These are phyloP conservation scores for Brachionus asplanchnoidis DNA, from an alignment of 1,140 invertebrate species.

Conservation along the genomic window DNA sequence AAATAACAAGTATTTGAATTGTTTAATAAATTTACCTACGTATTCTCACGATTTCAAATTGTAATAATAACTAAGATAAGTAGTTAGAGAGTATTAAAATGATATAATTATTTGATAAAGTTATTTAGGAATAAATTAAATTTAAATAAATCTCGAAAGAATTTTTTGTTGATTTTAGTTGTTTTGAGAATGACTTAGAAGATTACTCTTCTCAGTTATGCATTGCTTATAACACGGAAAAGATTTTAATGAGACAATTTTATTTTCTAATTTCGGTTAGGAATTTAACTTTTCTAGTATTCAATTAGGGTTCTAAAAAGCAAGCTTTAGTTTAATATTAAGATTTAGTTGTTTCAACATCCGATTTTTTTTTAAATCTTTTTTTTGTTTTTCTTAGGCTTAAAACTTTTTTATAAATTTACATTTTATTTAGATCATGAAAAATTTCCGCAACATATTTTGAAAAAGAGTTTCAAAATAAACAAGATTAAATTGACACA, in stretches of 20 bases:
- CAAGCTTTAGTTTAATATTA: neutral
- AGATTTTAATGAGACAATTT: neutral
- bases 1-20: conserved; percentile 7
- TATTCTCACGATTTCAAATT: conserved; percentile 2
- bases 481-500: neutral
- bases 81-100: neutral
- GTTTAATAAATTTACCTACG: conserved; percentile 14
- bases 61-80: neutral
- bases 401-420: neutral
- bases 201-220: neutral
- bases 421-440: neutral
- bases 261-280: neutral
- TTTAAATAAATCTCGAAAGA: neutral
- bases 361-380: neutral
- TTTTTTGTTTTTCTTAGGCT: neutral
- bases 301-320: neutral
- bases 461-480: neutral
- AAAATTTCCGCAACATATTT: neutral
- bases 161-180: neutral
- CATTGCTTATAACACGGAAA: neutral
- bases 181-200: neutral
- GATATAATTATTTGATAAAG: neutral
- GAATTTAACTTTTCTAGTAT: no score
- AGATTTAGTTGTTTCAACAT: neutral
- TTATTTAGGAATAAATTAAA: neutral